Evolutionary conservation across 2,113 vertebrate species (phyloP), one percentile per base, ranked within the genome.

Genomic region (Cyrtonyx montezumae): DNA sequence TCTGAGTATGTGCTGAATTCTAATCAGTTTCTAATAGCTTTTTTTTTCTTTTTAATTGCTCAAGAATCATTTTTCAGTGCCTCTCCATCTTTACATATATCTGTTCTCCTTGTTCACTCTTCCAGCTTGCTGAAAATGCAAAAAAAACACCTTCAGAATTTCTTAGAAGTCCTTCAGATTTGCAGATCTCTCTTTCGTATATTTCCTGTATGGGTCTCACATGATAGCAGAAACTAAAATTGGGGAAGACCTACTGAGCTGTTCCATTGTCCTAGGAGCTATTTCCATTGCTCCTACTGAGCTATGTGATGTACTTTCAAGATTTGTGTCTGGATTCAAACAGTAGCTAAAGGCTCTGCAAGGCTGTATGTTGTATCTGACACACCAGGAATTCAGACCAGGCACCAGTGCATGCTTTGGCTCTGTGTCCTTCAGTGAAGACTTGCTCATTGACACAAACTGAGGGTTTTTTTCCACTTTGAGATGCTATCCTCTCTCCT

Each of bases 391-490:
- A 45, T 0, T 51, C 48, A 32, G 15, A 13, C 5, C 48, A 65
- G 37, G 26, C 19, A 71, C 40, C 32, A 43, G n/a, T 14, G 28
- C 19, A 6, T 2, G 1, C 11, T n/a, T 45, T 45, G 19, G 13
- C 40, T 46, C 37, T 37, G 9, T 22, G 5, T 73, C 26, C 6
- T 62, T 23, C 71, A 69, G 25, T 19, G 34, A 22, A 40, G 80
- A 42, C 11, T 37, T 70, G 28, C 3, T 69, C 37, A 49, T 36
- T 80, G 32, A n/a, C 49, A 32, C 23, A 66, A 61, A 18, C 3
- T 0, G 0, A 28, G n/a, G n/a, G 42, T 4, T n/a, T 48, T 2
- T 1, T 6, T 26, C 8, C 59, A 26, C 1, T 16, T 78, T 69
- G 13, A 17, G 43, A 8, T 17, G 9, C 43, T 34, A n/a, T 51